Evolutionary conservation across 2,888 invertebrate species (phyloP), one percentile per base, ranked within the genome.

Genomic region (Rhagium mordax): DNA sequence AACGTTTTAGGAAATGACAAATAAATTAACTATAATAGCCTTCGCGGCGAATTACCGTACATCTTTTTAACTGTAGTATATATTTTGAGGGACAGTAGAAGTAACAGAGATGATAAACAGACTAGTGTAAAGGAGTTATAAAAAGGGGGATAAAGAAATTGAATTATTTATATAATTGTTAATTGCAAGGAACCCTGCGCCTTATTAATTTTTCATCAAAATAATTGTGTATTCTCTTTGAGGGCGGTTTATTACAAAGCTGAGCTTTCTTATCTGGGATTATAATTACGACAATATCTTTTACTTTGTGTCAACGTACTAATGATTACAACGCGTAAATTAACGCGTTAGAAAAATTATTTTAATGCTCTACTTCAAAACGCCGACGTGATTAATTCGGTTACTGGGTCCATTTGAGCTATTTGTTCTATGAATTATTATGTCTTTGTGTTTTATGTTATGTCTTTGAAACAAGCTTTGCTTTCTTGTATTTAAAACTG

Each of bases 11-110:
- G 15, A 41, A 41, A 33, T 33, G 60, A 10, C 48, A 62, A 15
- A 62, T 62, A 62, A 62, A 62, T 62, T 62, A 62, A 62, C 6
- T 62, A 15, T 18, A 62, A 33, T 5, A 47, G 48, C 61, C 3
- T 6, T 13, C 15, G 61, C 21, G 47, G 48, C 24, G 21, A 20
- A 20, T 21, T 20, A 21, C 61, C 18, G 29, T 18, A 21, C 18
- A n/a, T 24, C 47, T 48, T 18, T 60, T 60, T 24, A 24, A n/a
- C 27, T 24, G 8, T 27, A 15, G 7, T 27, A 13, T 24, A n/a
- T 21, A 53, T 24, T 53, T 21, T 24, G 5, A 5, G 13, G 0
- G 10, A 13, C 41, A 41, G 4, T 4, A 41, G 13, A 41, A 41
- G n/a, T n/a, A 41, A n/a, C 3, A n/a, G n/a, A n/a, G 41, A 41